phyloP scores from a whole-genome alignment of 1,140 invertebrate species.

The Colletes latitarsis region DNA sequence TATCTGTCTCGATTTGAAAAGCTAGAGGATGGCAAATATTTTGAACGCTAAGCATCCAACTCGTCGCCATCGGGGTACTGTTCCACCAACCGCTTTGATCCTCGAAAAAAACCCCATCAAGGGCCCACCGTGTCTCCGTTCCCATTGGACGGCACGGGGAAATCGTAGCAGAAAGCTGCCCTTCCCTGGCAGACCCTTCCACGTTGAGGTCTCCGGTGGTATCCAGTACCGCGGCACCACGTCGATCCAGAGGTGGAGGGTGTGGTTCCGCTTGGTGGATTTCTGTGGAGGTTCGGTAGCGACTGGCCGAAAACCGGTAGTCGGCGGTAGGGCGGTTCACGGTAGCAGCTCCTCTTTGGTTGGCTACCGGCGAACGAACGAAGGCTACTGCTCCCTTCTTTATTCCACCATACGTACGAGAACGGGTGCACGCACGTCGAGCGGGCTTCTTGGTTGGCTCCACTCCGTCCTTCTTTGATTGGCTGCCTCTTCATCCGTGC shows the following conservation, averaged over 20 bases:
- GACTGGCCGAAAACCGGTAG: conserved; percentile 80
- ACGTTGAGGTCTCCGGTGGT: neutral
- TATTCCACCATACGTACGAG: conserved; percentile 68
- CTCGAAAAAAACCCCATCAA: neutral
- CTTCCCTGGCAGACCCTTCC: conserved; percentile 28
- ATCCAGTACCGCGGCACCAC: conserved; percentile 11
- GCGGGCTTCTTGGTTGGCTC: conserved; percentile 72
- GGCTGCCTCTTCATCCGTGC: conserved; percentile 57
- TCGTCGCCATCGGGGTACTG: too few relatives aligned
- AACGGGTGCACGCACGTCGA: conserved; percentile 75
- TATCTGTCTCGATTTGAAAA: too few relatives aligned
- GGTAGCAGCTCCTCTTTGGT: conserved; percentile 79
- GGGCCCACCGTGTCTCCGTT: neutral
- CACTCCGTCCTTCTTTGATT: conserved; percentile 65
- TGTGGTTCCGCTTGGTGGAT: conserved; percentile 60
- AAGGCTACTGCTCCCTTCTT: conserved; percentile 75
- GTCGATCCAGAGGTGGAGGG: conserved; percentile 47
- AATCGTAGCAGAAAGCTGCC: conserved; percentile 32
- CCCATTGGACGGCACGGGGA: neutral
- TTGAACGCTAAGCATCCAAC: too few relatives aligned
- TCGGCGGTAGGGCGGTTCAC: conserved; percentile 80
- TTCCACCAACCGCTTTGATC: neutral
- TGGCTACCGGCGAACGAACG: conserved; percentile 73
- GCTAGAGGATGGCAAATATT: too few relatives aligned
- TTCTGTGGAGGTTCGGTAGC: conserved; percentile 62